Evolutionary conservation across 2,888 invertebrate genomes (phyloP).

Genomic region (Sabellastarte sp.): DNA sequence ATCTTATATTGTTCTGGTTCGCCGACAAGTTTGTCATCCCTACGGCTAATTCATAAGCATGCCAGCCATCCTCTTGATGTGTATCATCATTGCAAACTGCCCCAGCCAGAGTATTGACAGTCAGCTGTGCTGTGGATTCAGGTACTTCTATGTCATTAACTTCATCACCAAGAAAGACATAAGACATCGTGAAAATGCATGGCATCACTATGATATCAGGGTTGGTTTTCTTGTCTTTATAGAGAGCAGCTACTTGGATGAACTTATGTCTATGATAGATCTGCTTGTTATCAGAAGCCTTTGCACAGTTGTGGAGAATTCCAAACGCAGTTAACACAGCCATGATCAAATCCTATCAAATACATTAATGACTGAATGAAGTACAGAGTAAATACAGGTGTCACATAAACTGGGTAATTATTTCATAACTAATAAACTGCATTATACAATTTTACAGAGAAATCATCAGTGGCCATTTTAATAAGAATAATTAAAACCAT

Average conservation of each 20-base stretch:
- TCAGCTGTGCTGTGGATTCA: neutral
- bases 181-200: neutral
- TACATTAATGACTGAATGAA: too few relatives aligned
- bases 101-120: neutral
- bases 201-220: neutral
- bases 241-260: neutral
- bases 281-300: neutral
- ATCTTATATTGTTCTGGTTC: neutral
- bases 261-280: neutral
- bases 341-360: too few relatives aligned
- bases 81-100: neutral
- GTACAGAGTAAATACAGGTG: too few relatives aligned
- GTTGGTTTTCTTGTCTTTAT: neutral
- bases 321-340: neutral
- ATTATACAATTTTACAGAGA: too few relatives aligned
- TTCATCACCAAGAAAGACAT: neutral
- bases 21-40: neutral
- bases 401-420: too few relatives aligned
- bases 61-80: slow-evolving; percentile 1
- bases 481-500: too few relatives aligned
- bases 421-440: too few relatives aligned
- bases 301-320: neutral
- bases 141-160: neutral
- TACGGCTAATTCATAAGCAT: slow-evolving; percentile 1
- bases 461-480: too few relatives aligned